Base-by-base conservation (phyloP, 2,888 invertebrate genomes). In the Gymnoscelis rufifasciata region DNA sequence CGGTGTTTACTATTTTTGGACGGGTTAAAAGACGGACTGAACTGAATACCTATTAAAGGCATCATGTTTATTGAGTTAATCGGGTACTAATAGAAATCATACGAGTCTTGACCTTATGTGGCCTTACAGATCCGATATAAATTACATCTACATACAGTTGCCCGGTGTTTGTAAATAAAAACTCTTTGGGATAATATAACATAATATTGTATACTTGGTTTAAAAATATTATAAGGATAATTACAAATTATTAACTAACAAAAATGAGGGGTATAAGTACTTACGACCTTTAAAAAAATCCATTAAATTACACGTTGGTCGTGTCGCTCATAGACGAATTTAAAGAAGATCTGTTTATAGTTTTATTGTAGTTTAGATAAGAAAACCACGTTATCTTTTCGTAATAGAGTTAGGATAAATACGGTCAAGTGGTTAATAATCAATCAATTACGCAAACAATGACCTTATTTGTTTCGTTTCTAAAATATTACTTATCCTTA, bases 21-120 rank as follows among this genome's bases (percentile, higher is more conserved):
- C n/a, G n/a, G n/a, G n/a, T n/a, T n/a, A n/a, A n/a, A 14, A 14
- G 3, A n/a, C 7, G 33, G n/a, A 13, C n/a, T 8, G 40, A 41
- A 40, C 31, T 13, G 27, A 38, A 37, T 10, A 23, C 19, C 24
- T 27, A 28, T 37, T 40, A 8, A 42, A 28, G 52, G 28, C 27
- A 45, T 40, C 44, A 48, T 43, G 15, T 11, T 11, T 27, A 50
- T 52, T 49, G 39, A 41, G 46, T 57, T 64, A 62, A 60, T 61
- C 60, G 60, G 57, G 52, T 66, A 59, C 60, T 58, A 61, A 62
- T 64, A 57, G 68, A 70, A 70, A 78, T 77, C 73, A 74, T 66
- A 61, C 76, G 67, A 68, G 62, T 74, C 74, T 76, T 83, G 82
- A 83, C 82, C 81, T 58, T 40, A 51, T n/a, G 43, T 66, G 64